A percentile compares a stretch with the other conserved stretches of the same genome.
Conservation (phyloP, 2,888 invertebrate genomes). For the Achlya flavicornis region DNA sequence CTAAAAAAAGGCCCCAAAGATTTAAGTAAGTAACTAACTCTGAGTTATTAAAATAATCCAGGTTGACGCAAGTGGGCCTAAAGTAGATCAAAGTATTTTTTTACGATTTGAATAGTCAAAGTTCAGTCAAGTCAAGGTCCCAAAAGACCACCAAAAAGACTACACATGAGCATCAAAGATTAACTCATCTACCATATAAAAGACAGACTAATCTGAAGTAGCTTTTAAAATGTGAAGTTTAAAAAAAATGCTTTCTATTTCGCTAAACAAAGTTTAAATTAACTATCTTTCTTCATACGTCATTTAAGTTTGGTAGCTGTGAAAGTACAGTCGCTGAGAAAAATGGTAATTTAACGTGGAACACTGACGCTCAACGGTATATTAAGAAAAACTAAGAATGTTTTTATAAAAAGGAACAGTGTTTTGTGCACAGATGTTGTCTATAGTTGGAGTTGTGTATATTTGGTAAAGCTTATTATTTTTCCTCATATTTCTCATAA, state of each 20-base stretch:
- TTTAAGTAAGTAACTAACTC: too few relatives aligned
- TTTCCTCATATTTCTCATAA: not conserved
- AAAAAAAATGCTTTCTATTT: not conserved
- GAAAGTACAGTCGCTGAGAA: constrained; percentile 47
- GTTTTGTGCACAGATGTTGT: constrained; percentile 46
- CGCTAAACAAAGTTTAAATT: constrained; percentile 11
- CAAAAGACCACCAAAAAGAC: too few relatives aligned
- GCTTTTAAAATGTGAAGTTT: not conserved
- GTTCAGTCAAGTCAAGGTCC: too few relatives aligned
- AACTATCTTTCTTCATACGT: constrained; percentile 52
- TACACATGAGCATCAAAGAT: too few relatives aligned
- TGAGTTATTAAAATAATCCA: too few relatives aligned
- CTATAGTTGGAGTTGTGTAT: constrained; percentile 17
- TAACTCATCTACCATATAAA: too few relatives aligned
- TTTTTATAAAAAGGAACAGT: constrained; percentile 43
- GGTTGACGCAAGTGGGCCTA: too few relatives aligned
- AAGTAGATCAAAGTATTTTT: too few relatives aligned
- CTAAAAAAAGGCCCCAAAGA: too few relatives aligned
- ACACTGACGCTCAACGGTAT: constrained; percentile 31
- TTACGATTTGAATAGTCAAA: too few relatives aligned
- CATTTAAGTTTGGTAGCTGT: constrained; percentile 51
- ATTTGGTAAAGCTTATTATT: not conserved
- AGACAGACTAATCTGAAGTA: not conserved
- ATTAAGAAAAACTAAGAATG: constrained; percentile 55
- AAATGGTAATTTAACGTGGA: constrained; percentile 57